Evolutionary conservation across 2,113 vertebrate genomes (phyloP).

Genomic region (Onychostruthus taczanowskii): DNA sequence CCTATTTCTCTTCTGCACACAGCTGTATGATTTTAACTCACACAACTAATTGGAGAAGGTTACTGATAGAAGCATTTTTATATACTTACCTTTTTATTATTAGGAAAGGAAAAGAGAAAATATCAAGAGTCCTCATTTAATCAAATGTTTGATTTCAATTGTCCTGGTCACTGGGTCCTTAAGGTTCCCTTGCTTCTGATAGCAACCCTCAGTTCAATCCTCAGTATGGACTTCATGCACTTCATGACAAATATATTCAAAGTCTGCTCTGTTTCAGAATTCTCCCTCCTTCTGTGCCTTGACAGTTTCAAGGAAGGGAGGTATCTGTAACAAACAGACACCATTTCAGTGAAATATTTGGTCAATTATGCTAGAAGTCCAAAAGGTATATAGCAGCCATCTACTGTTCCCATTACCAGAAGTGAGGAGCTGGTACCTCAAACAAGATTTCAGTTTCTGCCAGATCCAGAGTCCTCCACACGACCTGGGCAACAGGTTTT

Average conservation of each 20-base stretch:
- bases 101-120: background rate
- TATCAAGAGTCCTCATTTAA: background rate
- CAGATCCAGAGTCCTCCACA: background rate
- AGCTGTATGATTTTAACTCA: slow-evolving; percentile 6
- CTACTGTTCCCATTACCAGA: background rate
- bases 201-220: background rate
- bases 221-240: background rate
- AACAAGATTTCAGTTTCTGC: background rate
- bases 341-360: background rate
- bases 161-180: background rate
- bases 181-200: background rate
- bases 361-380: background rate
- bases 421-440: background rate
- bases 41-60: background rate
- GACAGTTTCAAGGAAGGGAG: background rate
- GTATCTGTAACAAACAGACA: background rate
- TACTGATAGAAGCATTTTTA: background rate
- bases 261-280: background rate
- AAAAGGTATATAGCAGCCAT: background rate
- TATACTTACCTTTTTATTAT: background rate
- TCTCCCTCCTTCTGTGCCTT: background rate
- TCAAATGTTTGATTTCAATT: background rate
- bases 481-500: rapidly evolving
- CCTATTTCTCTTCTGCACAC: background rate
- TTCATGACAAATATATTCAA: background rate